These are phyloP conservation scores for Zonitis immaculata DNA, from an alignment of 2,888 invertebrate species.

Conservation along the genomic window DNA sequence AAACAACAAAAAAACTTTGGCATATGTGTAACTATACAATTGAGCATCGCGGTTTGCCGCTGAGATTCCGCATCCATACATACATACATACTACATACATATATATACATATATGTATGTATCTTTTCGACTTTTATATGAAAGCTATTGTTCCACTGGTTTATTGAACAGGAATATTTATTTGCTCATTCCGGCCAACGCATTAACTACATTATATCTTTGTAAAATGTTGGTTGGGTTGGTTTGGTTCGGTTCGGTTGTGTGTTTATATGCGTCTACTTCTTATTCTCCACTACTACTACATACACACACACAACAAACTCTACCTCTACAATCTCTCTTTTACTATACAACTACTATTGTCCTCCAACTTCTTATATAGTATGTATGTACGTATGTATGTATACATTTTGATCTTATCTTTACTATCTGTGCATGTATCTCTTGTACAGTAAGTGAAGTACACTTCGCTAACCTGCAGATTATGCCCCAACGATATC, in stretches of 20 bases:
- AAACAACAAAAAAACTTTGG: no score
- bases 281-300: no score
- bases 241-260: no score
- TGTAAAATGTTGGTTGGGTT: constrained; percentile 12
- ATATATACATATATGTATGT: no score
- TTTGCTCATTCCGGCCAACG: constrained; percentile 36
- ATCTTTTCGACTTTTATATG: constrained; percentile 27
- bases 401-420: constrained; percentile 25
- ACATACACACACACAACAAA: no score
- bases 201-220: constrained; percentile 29
- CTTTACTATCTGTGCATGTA: constrained; percentile 29
- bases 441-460: constrained; percentile 29
- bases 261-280: no score
- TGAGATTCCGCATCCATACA: constrained; percentile 11
- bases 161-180: constrained; percentile 34
- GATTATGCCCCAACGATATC: constrained; percentile 17
- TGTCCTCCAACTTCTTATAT: no score
- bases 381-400: neutral
- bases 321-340: no score
- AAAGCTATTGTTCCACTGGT: constrained; percentile 31
- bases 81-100: no score
- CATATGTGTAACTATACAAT: neutral
- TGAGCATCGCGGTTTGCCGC: neutral
- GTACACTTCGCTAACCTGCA: constrained; percentile 12
- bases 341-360: no score